phyloP scores from a whole-genome alignment of 2,888 invertebrate species.

The Philopedon plagiatum region DNA sequence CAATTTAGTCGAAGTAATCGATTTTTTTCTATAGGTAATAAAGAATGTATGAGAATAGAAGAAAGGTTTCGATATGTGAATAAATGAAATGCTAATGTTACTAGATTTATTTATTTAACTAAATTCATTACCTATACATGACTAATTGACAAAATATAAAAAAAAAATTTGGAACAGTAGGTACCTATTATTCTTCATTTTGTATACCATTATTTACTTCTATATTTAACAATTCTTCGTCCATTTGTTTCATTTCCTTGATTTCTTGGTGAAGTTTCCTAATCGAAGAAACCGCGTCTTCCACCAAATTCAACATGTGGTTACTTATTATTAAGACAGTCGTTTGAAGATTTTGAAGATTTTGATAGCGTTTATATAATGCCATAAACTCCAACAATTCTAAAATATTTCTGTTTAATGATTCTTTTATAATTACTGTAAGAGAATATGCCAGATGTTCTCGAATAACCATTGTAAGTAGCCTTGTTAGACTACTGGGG shows the following conservation, averaged over 20 bases:
- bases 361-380: background rate
- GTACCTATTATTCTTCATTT: background rate
- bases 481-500: too few relatives aligned
- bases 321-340: background rate
- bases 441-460: too few relatives aligned
- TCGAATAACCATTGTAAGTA: too few relatives aligned
- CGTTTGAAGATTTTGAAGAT: background rate
- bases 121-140: too few relatives aligned
- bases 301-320: background rate
- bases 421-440: background rate
- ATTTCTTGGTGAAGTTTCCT: background rate
- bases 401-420: background rate
- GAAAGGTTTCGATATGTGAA: too few relatives aligned
- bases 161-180: too few relatives aligned
- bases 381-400: background rate
- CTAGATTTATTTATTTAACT: too few relatives aligned
- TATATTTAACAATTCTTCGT: constrained; percentile 5
- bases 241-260: background rate
- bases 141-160: too few relatives aligned
- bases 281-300: background rate
- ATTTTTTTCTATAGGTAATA: too few relatives aligned
- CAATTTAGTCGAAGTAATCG: too few relatives aligned
- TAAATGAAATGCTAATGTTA: too few relatives aligned
- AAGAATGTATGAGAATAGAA: too few relatives aligned
- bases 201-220: constrained; percentile 1